Base-by-base conservation (phyloP, 2,797 vertebrate genomes). In the Eulemur mongoz region DNA sequence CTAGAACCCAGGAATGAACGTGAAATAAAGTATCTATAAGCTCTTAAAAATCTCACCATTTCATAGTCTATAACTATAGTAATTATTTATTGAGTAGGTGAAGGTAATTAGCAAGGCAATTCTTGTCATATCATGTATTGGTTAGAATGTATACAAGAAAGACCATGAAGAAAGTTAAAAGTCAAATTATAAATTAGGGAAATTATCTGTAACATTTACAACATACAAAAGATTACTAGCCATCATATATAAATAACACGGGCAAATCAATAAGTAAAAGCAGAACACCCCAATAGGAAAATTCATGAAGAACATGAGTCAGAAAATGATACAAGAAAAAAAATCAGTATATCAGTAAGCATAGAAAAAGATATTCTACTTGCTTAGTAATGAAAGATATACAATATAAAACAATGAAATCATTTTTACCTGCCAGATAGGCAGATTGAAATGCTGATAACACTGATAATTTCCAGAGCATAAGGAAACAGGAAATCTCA, bases 1-100 rank as follows among this genome's bases (percentile, higher is more conserved):
- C 43, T 89, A 85, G 83, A 94, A 91, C 45, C 43, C 27, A 54
- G 8, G 23, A 91, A 72, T 93, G 50, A 91, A 87, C 83, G n/a
- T 85, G 59, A 93, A 92, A 89, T 43, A 61, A 76, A 38, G 22
- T 76, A 69, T 82, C 38, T 70, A 84, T 82, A 88, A 85, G n/a
- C 45, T 89, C 54, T 93, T 80, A 15, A 81, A 95, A 89, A 8
- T 76, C 17, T 67, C 78, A 59, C 30, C 15, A 30, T 91, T 86
- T 85, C 59, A 89, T 50, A 57, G 23, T 92, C 38, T 78, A 11
- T 93, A 25, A 38, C 57, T 63, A 73, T 59, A 91, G 17, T 61
- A 81, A 72, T 67, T 83, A 86, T 82, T 82, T 89, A 83, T 52
- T 57, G 40, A 91, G 10, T 85, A 17, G 11, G 4, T 54, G 11